phyloP scores from a whole-genome alignment of 1,140 invertebrate genomes.

The Idris sp. region DNA sequence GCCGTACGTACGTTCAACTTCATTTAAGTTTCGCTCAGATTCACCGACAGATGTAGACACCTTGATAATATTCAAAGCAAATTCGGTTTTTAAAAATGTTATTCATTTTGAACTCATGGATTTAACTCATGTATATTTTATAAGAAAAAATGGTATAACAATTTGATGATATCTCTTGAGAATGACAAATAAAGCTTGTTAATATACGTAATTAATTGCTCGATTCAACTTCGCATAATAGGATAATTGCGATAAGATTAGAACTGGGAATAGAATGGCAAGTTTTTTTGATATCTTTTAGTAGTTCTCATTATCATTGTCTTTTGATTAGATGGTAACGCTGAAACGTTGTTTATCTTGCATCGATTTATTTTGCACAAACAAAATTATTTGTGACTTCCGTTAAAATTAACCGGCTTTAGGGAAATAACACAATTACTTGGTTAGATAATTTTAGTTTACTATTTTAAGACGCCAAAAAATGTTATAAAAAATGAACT shows the following conservation, averaged over 20 bases:
- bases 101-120: too few relatives aligned
- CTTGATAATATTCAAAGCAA: neutral
- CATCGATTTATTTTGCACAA: too few relatives aligned
- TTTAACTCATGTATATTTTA: too few relatives aligned
- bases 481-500: too few relatives aligned
- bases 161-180: too few relatives aligned
- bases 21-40: neutral
- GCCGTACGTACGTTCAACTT: neutral
- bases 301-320: conserved; percentile 33
- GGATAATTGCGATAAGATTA: conserved; percentile 48
- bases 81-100: too few relatives aligned
- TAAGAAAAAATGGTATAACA: too few relatives aligned
- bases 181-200: too few relatives aligned
- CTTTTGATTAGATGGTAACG: conserved; percentile 35
- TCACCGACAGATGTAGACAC: conserved; percentile 26
- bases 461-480: too few relatives aligned
- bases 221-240: conserved; percentile 8
- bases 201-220: conserved; percentile 8
- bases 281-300: conserved; percentile 25
- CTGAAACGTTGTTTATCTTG: conserved; percentile 33
- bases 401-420: conserved; percentile 25
- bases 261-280: conserved; percentile 10
- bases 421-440: conserved; percentile 7
- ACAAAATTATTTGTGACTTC: conserved; percentile 23
- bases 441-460: too few relatives aligned